phyloP scores from a whole-genome alignment of 2,888 invertebrate genomes.

The Siphonodentalium dalli region DNA sequence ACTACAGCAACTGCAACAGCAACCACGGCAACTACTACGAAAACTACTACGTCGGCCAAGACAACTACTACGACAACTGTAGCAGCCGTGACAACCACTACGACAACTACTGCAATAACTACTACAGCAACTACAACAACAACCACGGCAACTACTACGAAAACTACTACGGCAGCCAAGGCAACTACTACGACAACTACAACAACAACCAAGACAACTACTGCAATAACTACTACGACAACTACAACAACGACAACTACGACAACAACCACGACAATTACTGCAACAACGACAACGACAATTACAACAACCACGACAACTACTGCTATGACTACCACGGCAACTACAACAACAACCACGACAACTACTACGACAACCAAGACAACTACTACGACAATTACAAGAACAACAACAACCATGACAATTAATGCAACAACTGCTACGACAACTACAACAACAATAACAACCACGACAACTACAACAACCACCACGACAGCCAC shows the following conservation, averaged over 20 bases:
- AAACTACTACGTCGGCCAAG: no score
- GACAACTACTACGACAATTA: no score
- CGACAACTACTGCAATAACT: not conserved
- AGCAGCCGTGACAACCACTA: no score
- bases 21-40: no score
- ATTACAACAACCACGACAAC: not conserved
- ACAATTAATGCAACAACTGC: not conserved
- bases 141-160: not conserved
- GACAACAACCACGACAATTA: not conserved
- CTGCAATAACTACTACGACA: no score
- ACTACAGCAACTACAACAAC: not conserved
- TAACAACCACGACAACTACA: no score
- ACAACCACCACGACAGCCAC: not conserved
- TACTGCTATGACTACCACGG: not conserved
- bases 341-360: not conserved
- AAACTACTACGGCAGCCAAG: not conserved
- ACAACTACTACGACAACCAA: not conserved
- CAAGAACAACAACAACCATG: not conserved
- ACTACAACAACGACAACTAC: not conserved
- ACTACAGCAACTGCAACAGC: no score
- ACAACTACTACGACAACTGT: no score
- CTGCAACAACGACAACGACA: not conserved
- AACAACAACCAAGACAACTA: not conserved
- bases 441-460: no score
- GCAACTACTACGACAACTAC: not conserved